Conservation (phyloP, 2,797 vertebrate genomes). For the Tokudaia muenninki region DNA sequence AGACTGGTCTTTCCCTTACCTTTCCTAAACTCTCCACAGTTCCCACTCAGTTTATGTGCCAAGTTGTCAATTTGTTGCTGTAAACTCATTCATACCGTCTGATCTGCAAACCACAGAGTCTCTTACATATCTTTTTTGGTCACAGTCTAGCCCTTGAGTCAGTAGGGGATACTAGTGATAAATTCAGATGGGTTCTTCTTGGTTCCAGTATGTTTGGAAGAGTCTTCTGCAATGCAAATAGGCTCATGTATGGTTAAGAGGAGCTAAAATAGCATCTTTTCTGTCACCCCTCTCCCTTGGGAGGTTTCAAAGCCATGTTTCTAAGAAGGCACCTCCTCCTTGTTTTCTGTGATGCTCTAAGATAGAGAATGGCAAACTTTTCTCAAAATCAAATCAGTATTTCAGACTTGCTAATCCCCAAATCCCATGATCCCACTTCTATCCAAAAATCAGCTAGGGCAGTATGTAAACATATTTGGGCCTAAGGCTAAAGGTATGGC, state of each 20-base stretch:
- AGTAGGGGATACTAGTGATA: not conserved
- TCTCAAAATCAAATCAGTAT: slow-evolving; percentile 44
- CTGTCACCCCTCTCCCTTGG: not conserved
- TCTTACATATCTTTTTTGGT: not conserved
- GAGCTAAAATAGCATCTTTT: not conserved
- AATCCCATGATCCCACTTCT: not conserved
- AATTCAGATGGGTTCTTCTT: slow-evolving; percentile 8
- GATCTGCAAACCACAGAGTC: not conserved
- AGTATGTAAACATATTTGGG: not conserved
- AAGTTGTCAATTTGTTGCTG: slow-evolving; percentile 19
- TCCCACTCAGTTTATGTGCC: not conserved
- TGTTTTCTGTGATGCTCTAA: slow-evolving; percentile 6
- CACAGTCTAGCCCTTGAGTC: not conserved
- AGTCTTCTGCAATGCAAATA: not conserved
- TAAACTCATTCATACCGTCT: not conserved
- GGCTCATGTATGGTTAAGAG: not conserved
- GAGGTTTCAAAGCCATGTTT: slow-evolving; percentile 17
- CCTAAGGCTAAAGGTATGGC: not conserved
- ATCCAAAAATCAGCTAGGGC: slow-evolving; percentile 28
- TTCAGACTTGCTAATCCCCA: not conserved
- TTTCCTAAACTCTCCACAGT: slow-evolving; percentile 24
- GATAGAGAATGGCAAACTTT: not conserved
- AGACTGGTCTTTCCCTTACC: not conserved
- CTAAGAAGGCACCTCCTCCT: not conserved
- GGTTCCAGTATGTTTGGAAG: not conserved